A percentile compares a stretch with the other conserved stretches of the same genome.
These are phyloP conservation scores for Saiga tatarica DNA, from an alignment of 2,113 vertebrate species.

Conservation along the genomic window DNA sequence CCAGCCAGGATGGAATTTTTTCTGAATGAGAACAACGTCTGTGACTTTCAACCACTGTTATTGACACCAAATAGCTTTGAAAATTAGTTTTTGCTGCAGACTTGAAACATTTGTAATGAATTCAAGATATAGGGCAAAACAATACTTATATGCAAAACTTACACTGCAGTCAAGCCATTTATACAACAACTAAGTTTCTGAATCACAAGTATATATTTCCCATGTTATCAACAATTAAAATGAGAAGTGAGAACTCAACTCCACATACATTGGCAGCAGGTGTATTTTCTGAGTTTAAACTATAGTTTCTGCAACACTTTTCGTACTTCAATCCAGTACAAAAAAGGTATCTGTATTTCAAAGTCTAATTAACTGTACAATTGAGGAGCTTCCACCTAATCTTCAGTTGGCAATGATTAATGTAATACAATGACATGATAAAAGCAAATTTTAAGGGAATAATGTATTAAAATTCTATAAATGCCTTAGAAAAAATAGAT, in stretches of 20 bases:
- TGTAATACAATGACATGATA: neutral
- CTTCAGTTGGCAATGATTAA: neutral
- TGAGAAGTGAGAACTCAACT: neutral
- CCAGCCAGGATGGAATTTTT: neutral
- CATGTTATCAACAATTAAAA: neutral
- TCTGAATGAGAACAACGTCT: neutral
- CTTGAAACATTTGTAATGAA: neutral
- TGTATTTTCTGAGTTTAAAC: neutral
- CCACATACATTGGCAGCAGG: neutral
- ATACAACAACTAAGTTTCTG: neutral
- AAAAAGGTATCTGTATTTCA: neutral
- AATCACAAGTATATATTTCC: neutral
- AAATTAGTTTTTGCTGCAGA: conserved; percentile 6
- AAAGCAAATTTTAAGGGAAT: conserved; percentile 22
- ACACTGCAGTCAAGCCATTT: neutral
- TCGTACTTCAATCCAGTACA: neutral
- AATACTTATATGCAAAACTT: neutral
- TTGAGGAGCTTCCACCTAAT: neutral
- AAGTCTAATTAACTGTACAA: neutral
- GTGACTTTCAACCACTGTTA: neutral
- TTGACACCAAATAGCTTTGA: neutral
- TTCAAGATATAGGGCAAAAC: neutral
- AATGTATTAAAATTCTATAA: neutral
- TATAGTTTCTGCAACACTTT: neutral
- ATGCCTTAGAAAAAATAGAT: neutral